phyloP scores from a whole-genome alignment of 2,797 vertebrate species.

The Sebastes miniatus region DNA sequence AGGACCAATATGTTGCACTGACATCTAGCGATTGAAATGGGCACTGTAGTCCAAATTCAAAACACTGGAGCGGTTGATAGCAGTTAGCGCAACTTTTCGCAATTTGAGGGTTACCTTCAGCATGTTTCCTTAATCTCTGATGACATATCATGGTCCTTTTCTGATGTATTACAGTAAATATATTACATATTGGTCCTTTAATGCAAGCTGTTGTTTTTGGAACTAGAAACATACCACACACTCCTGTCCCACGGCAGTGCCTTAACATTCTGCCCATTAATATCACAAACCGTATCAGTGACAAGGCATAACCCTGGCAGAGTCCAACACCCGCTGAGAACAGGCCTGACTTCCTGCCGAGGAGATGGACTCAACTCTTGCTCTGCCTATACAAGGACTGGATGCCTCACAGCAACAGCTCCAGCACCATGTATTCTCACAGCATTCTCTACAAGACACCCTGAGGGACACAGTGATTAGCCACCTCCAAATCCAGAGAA shows the following conservation, averaged over 20 bases:
- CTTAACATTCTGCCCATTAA: not conserved
- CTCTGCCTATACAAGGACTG: not conserved
- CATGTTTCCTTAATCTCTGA: no score
- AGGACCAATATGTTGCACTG: no score
- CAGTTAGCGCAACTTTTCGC: no score
- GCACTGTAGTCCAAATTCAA: no score
- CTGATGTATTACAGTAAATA: no score
- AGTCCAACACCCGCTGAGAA: not conserved
- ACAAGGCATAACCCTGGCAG: not conserved
- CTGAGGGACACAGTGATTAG: not conserved
- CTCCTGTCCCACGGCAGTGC: not conserved
- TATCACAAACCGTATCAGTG: not conserved
- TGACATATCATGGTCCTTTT: no score
- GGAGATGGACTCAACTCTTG: not conserved
- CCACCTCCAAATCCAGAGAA: not conserved
- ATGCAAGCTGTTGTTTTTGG: no score
- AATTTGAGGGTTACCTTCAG: no score
- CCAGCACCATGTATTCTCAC: not conserved
- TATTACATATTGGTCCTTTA: no score
- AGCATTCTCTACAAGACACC: not conserved
- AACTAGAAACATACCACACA: not conserved
- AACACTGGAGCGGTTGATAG: no score
- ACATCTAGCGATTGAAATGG: no score
- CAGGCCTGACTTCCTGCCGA: not conserved
- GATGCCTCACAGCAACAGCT: not conserved